Percentiles rank a stretch among this genome's conserved stretches.
Evolutionary conservation across 2,113 vertebrate species (phyloP).

Genomic region (Beaufortia kweichowensis): DNA sequence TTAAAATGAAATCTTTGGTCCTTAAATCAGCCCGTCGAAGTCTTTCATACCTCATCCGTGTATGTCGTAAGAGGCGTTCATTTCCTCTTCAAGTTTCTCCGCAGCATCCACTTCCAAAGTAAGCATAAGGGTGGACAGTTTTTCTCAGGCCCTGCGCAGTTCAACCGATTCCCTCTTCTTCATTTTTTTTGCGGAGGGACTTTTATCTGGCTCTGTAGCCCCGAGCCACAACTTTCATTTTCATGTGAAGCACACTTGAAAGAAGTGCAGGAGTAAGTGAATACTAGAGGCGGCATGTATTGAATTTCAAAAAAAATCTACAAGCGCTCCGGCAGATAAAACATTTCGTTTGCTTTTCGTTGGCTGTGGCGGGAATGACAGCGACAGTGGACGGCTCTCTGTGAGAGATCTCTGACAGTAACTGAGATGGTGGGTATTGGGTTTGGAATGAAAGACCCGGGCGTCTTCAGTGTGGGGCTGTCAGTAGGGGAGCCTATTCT

Average conservation of each 20-base stretch:
- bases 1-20: background rate
- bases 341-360: constrained; percentile 40
- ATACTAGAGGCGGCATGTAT: constrained; percentile 64
- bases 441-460: constrained; percentile 26
- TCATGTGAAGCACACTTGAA: constrained; percentile 71
- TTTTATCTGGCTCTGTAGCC: constrained; percentile 62
- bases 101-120: constrained; percentile 42
- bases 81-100: constrained; percentile 48
- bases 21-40: background rate
- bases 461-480: constrained; percentile 40
- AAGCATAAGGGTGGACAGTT: constrained; percentile 53
- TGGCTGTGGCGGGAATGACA: constrained; percentile 40
- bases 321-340: constrained; percentile 52
- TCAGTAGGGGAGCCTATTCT: constrained; percentile 46
- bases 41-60: constrained; percentile 27
- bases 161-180: constrained; percentile 27
- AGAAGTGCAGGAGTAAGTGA: constrained; percentile 72
- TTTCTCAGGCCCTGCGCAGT: constrained; percentile 47
- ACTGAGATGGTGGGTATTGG: constrained; percentile 14
- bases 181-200: constrained; percentile 38
- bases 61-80: constrained; percentile 41
- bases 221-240: constrained; percentile 74
- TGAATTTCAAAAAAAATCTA: constrained; percentile 67
- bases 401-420: constrained; percentile 34
- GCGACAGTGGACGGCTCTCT: constrained; percentile 24